phyloP scores from a whole-genome alignment of 2,113 vertebrate species.

The Neolamprologus hecqui region DNA sequence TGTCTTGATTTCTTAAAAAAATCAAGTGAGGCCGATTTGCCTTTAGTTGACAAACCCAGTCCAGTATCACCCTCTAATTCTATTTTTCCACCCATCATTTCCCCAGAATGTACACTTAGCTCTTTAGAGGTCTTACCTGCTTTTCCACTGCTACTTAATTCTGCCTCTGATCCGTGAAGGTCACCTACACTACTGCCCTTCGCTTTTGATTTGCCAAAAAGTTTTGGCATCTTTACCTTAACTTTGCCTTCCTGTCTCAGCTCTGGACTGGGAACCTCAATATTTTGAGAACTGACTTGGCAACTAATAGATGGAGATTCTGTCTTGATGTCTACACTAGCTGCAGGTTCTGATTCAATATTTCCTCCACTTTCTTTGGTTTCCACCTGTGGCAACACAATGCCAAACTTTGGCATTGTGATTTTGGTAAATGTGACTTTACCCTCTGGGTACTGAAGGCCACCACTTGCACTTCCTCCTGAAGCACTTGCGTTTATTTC shows the following conservation, averaged over 20 bases:
- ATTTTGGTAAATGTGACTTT: constrained; percentile 73
- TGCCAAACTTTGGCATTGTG: constrained; percentile 79
- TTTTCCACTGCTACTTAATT: constrained; percentile 64
- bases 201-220: constrained; percentile 84
- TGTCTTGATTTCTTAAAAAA: constrained; percentile 82
- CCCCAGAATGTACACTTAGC: constrained; percentile 70
- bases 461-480: constrained; percentile 4
- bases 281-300: constrained; percentile 38
- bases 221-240: constrained; percentile 87
- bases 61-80: constrained; percentile 53
- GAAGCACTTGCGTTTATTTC: constrained; percentile 20
- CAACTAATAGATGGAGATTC: constrained; percentile 32
- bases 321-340: constrained; percentile 21
- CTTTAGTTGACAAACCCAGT: constrained; percentile 67
- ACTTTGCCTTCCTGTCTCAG: constrained; percentile 71
- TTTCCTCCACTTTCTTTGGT: constrained; percentile 50
- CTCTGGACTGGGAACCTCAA: constrained; percentile 72
- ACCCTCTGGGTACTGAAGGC: constrained; percentile 59
- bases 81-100: constrained; percentile 51
- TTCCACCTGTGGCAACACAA: constrained; percentile 67
- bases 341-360: constrained; percentile 37
- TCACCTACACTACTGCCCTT: constrained; percentile 70
- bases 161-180: constrained; percentile 53
- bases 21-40: constrained; percentile 78
- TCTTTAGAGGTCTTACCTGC: constrained; percentile 75